Percentiles rank a stretch among this genome's conserved stretches.
These are phyloP conservation scores for Oikopleura albicans DNA, from an alignment of 23 tunicate species.

Conservation along the genomic window DNA sequence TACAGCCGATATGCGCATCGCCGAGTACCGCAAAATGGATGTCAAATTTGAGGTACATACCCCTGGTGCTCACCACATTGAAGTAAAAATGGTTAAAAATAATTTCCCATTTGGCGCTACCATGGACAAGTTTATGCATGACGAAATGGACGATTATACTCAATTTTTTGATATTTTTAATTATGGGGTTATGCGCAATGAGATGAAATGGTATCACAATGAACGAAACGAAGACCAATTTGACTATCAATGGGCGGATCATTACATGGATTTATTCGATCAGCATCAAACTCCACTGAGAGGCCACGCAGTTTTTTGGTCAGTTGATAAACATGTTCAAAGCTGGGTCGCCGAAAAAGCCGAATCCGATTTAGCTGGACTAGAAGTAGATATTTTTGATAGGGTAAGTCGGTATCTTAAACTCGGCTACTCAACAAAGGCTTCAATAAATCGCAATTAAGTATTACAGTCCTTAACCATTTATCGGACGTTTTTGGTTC, in stretches of 20 bases:
- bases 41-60: not conserved
- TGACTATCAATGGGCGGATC: not conserved
- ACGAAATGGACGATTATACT: not conserved
- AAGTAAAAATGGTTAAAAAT: slow-evolving; percentile 5
- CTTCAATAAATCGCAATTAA: no score
- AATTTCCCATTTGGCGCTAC: not conserved
- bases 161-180: not conserved
- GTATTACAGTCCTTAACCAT: no score
- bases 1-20: not conserved
- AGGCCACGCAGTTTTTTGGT: slow-evolving; percentile 15
- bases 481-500: no score
- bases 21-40: not conserved
- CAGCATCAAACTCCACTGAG: not conserved
- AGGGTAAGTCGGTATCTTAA: no score
- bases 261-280: not conserved
- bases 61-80: not conserved
- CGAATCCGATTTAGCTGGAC: not conserved
- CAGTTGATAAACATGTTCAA: slow-evolving; percentile 10
- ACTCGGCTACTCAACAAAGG: no score
- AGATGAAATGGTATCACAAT: slow-evolving; percentile 17
- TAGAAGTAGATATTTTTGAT: not conserved
- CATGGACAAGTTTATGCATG: not conserved
- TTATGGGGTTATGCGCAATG: slow-evolving; percentile 7
- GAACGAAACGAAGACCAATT: not conserved
- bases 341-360: not conserved